These are phyloP conservation scores for Hesperophylax magnus DNA, from an alignment of 1,140 invertebrate species.

Conservation along the genomic window DNA sequence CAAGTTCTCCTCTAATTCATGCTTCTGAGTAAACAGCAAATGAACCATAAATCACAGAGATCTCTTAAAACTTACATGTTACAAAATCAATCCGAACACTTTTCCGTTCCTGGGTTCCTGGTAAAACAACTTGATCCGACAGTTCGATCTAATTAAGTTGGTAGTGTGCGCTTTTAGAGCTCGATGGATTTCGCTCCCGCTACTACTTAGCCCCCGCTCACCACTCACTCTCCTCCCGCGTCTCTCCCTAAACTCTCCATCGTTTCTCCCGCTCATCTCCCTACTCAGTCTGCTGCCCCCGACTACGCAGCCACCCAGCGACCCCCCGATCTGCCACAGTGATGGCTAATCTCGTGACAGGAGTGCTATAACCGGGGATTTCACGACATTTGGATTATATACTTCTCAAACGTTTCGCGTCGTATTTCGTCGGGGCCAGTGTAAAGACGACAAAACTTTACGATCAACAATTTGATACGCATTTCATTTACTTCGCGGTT, in stretches of 20 bases:
- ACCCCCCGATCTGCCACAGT: constrained; percentile 7
- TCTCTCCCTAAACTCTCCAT: no score
- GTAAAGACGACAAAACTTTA: background rate
- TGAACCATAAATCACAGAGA: constrained; percentile 3
- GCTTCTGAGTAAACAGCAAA: background rate
- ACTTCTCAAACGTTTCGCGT: background rate
- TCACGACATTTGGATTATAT: constrained; percentile 19
- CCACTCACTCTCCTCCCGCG: background rate
- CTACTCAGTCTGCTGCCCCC: no score
- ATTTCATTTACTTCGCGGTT: background rate
- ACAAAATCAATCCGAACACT: constrained; percentile 24
- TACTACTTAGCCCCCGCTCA: background rate
- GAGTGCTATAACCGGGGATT: constrained; percentile 25
- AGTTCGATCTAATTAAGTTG: constrained; percentile 29
- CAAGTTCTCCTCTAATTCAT: background rate
- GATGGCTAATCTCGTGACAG: constrained; percentile 23
- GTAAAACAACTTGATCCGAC: constrained; percentile 23
- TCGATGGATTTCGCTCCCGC: constrained; percentile 11
- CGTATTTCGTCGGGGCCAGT: constrained; percentile 4
- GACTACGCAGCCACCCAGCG: background rate
- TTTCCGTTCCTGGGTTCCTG: constrained; percentile 2
- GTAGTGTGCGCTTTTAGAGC: constrained; percentile 18
- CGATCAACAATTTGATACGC: background rate
- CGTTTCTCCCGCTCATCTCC: no score
- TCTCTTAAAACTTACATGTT: constrained; percentile 6